Conservation (phyloP, 2,797 vertebrate genomes). For the Tauraco hartlaubi region DNA sequence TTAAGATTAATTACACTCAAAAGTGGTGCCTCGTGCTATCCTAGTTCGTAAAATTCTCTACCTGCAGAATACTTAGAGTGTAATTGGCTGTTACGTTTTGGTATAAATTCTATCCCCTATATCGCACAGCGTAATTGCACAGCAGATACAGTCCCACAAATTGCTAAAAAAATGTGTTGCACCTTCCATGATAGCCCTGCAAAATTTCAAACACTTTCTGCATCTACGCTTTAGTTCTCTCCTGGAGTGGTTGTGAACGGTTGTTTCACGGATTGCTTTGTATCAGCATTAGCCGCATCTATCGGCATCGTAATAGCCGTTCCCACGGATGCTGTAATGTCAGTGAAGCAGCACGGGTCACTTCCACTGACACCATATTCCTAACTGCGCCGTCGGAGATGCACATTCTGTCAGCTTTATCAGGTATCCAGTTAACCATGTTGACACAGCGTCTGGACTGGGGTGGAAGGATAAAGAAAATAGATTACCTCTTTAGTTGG, state of each 20-base stretch:
- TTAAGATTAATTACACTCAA: constrained; percentile 55
- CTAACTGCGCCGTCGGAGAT: background rate
- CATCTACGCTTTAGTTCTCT: background rate
- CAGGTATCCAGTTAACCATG: constrained; percentile 53
- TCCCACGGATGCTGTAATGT: background rate
- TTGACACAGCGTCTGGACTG: constrained; percentile 60
- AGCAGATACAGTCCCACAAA: background rate
- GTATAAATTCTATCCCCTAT: background rate
- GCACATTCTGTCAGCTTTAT: constrained; percentile 35
- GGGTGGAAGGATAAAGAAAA: constrained; percentile 52
- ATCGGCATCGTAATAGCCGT: background rate
- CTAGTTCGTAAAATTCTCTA: constrained; percentile 38
- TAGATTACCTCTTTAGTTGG: constrained; percentile 57
- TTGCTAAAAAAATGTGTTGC: background rate
- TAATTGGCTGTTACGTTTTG: constrained; percentile 23
- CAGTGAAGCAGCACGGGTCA: background rate
- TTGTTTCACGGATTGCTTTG: constrained; percentile 6
- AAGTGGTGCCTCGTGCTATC: background rate
- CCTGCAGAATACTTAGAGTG: constrained; percentile 4
- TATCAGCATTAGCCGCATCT: background rate
- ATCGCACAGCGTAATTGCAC: background rate
- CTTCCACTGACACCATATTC: constrained; percentile 9
- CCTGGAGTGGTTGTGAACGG: background rate
- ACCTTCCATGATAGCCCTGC: background rate
- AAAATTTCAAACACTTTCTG: background rate